phyloP scores from a whole-genome alignment of 2,888 invertebrate genomes.

The Tupiocoris notatus region DNA sequence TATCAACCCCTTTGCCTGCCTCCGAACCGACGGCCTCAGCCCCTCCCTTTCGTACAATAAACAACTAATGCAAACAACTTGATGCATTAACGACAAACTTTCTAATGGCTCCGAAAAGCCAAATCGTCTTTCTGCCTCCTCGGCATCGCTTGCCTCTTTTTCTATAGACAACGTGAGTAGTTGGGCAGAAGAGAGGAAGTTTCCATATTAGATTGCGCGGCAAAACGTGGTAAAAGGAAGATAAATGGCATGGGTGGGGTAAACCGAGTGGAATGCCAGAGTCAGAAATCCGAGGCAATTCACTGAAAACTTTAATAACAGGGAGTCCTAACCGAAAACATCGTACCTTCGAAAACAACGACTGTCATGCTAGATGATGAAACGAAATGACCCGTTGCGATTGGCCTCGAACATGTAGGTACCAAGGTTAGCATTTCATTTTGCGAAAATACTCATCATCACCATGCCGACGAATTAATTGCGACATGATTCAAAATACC shows the following conservation, averaged over 20 bases:
- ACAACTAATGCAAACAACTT: constrained; percentile 43
- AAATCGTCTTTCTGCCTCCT: constrained; percentile 25
- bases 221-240: background rate
- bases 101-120: constrained; percentile 40
- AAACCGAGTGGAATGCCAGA: constrained; percentile 16
- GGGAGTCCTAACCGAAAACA: constrained; percentile 9
- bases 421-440: too few species aligned
- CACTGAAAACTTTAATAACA: constrained; percentile 35
- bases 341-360: background rate
- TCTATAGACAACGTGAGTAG: background rate
- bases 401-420: too few species aligned
- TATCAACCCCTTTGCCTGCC: constrained; percentile 22
- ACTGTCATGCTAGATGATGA: background rate
- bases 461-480: too few species aligned
- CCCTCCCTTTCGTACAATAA: constrained; percentile 35
- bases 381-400: background rate
- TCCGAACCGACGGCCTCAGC: background rate
- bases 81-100: constrained; percentile 43
- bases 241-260: background rate
- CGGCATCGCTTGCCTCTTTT: background rate
- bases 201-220: constrained; percentile 22
- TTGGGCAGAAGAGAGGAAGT: background rate
- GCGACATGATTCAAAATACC: too few species aligned
- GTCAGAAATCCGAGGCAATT: constrained; percentile 32
- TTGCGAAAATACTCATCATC: too few species aligned